A percentile compares a stretch with the other conserved stretches of the same genome.
Evolutionary conservation across 2,797 vertebrate genomes (phyloP).

Genomic region (Xenentodon cancila): DNA sequence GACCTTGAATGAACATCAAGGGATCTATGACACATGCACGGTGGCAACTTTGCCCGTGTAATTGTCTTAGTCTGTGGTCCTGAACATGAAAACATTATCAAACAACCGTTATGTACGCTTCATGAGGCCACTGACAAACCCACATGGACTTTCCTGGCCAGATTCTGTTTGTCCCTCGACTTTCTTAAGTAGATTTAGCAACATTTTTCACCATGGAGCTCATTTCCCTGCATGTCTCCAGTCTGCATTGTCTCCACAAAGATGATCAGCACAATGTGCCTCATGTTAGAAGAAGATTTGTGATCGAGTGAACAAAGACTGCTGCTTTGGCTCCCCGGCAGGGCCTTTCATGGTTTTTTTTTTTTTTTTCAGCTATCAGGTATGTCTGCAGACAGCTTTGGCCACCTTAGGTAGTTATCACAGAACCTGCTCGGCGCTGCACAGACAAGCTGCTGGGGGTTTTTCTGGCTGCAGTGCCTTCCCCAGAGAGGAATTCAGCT

Average conservation of each 20-base stretch:
- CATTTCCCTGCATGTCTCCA: constrained; percentile 35
- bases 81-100: constrained; percentile 16
- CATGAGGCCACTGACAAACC: constrained; percentile 5
- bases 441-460: constrained; percentile 23
- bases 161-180: constrained; percentile 37
- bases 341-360: constrained; percentile 64
- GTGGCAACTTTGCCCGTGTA: neutral
- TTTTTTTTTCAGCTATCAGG: constrained; percentile 54
- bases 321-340: constrained; percentile 59
- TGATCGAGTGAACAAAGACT: constrained; percentile 53
- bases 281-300: constrained; percentile 58
- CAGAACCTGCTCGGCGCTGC: constrained; percentile 8
- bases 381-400: constrained; percentile 41
- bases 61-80: constrained; percentile 11
- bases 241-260: constrained; percentile 53
- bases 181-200: constrained; percentile 51
- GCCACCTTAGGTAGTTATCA: constrained; percentile 38
- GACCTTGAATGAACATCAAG: constrained; percentile 29
- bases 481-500: constrained; percentile 25
- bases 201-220: constrained; percentile 42
- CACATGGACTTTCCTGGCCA: constrained; percentile 17
- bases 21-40: constrained; percentile 28
- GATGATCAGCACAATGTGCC: constrained; percentile 32
- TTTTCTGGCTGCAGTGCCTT: constrained; percentile 42
- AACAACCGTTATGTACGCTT: constrained; percentile 4